Evolutionary conservation across 2,797 vertebrate genomes (phyloP).

Genomic region (Sebastes steindachneri): DNA sequence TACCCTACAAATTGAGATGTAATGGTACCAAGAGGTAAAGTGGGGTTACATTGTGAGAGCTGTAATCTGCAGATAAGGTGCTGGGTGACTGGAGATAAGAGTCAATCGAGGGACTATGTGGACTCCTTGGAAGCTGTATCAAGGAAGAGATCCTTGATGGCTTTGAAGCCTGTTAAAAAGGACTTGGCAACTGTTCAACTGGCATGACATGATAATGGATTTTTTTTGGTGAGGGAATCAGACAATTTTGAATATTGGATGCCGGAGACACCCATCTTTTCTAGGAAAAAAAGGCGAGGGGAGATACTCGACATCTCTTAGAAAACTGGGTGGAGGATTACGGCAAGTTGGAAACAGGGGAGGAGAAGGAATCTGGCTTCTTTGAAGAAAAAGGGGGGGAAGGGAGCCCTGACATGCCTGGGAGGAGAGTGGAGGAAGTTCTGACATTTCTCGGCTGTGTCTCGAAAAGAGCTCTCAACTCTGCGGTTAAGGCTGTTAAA

Average conservation of each 20-base stretch:
- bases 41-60: conserved; percentile 13
- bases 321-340: conserved; percentile 64
- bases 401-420: conserved; percentile 63
- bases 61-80: conserved; percentile 50
- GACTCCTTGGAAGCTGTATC: conserved; percentile 46
- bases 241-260: conserved; percentile 28
- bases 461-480: conserved; percentile 55
- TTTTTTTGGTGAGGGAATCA: conserved; percentile 17
- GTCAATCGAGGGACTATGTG: conserved; percentile 21
- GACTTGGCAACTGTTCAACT: conserved; percentile 37
- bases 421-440: conserved; percentile 58
- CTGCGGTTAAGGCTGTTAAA: conserved; percentile 60
- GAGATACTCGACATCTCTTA: conserved; percentile 45
- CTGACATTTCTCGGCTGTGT: conserved; percentile 63
- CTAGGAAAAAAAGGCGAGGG: conserved; percentile 28
- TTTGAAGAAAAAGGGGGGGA: conserved; percentile 65
- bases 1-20: conserved; percentile 12
- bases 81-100: conserved; percentile 50
- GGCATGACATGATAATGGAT: conserved; percentile 25
- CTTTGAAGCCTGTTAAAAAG: conserved; percentile 46
- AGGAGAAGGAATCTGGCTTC: conserved; percentile 55
- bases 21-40: conserved; percentile 25
- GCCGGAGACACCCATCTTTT: conserved; percentile 28
- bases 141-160: conserved; percentile 27
- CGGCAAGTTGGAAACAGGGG: conserved; percentile 60